Base-by-base conservation (phyloP, 2,797 vertebrate species). In the Channallabes apus region DNA sequence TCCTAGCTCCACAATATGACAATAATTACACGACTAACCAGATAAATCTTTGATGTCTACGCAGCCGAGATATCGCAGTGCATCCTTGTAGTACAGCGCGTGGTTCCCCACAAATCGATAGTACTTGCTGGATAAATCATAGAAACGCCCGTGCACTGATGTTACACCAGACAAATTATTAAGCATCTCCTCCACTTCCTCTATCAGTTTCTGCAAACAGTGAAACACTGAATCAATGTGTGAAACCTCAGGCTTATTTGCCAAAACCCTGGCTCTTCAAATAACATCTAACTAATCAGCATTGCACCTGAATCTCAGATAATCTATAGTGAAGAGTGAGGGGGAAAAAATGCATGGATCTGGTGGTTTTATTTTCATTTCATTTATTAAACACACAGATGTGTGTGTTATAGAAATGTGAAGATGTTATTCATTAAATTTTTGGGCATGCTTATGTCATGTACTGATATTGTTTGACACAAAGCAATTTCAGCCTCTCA, bases 101-200 rank as follows among this genome's bases (percentile, higher is more conserved):
- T 99, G 98, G 93, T 97, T 98, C 2, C 98, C 98, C 0, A 98
- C 95, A 0, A 99, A 98, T 92, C 98, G 98, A 80, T 99, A 98
- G 90, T 99, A 99, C 91, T 98, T 99, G 93, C 98, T 99, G 83
- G 98, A 99, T 64, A 99, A 96, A 85, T 99, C 98, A 0, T 99
- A 99, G 92, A 99, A 99, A 2, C 98, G 96, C 12, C 98, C 98
- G 72, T 99, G 98, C 72, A 99, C 97, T 0, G 98, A 98, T 0
- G 98, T 99, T 89, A 99, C 97, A 0, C 98, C 98, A 0, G 97
- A 95, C 46, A 99, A 93, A 82, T 93, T 96, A 82, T 94, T 97
- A 87, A 99, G 93, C 96, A 97, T 97, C 85, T 97, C 97, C 85
- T 99, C 98, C 0, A 99, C 97, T 18, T 97, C 97, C 86, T 99